Evolutionary conservation across 2,888 invertebrate species (phyloP), one percentile per base, ranked within the genome.

Genomic region (Stramonita haemastoma): DNA sequence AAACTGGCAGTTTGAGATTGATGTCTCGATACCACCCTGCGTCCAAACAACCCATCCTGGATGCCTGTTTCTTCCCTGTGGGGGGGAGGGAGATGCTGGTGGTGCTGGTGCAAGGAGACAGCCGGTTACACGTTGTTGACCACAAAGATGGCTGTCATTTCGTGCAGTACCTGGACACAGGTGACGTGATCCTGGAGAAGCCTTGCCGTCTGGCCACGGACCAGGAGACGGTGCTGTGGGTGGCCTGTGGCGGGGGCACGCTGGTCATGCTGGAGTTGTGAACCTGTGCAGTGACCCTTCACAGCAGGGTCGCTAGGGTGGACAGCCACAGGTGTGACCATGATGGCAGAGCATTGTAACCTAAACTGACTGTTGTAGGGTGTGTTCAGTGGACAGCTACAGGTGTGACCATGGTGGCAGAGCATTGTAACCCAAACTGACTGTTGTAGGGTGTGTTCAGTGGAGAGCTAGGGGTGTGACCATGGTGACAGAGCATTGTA

Each of bases 71-170:
- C 87, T 87, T 32, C 56, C 29, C 34, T 11, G 46, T 87, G 32
- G 79, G 73, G 15, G 87, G 87, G 11, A 2, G 17, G 79, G 87
- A 87, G 57, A 56, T 36, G 87, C 79, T 87, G 77, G 19, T 87
- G 87, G 87, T 87, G 79, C 17, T 79, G 60, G 56, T 87, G 73
- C 56, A 46, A n/a, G 56, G 32, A n/a, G 79, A 87, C 77, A 77
- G 29, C 56, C 22, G 1, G 29, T 29, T 87, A 13, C 87, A 87
- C 57, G 87, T 87, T n/a, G 56, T 87, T 46, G 87, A 87, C 29
- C 87, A 87, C 87, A 87, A 22, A 11, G 60, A 86, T 32, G 86
- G 86, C 60, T 86, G 86, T 34, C 19, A 32, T 29, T 86, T 86
- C 36, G 86, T 86, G 26, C 86, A 56, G n/a, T 60, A 86, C 66